A percentile compares a stretch with the other conserved stretches of the same genome.
Conservation (phyloP, 37 sponge, comb jelly and placozoan genomes). For the Corticium candelabrum region DNA sequence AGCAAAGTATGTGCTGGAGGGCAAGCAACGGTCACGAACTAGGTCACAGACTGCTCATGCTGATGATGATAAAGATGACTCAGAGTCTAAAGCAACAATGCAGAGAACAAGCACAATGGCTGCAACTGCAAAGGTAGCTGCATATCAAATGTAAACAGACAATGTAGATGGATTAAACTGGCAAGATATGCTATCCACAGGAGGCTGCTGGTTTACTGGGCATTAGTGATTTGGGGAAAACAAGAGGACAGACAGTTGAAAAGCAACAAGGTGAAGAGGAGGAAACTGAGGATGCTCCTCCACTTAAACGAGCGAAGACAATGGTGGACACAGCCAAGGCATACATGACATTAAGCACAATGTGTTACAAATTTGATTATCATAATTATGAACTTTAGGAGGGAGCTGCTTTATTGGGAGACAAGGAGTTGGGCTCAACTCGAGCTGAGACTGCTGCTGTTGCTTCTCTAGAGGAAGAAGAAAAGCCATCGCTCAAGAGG, state of each 20-base stretch:
- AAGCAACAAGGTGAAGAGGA: neutral
- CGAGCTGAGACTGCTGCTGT: constrained; percentile 8
- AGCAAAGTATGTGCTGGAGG: no score
- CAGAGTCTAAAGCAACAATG: neutral
- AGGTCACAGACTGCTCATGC: neutral
- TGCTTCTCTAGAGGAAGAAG: constrained; percentile 1
- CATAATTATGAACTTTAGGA: neutral
- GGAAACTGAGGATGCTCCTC: neutral
- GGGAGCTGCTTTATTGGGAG: constrained; percentile 13
- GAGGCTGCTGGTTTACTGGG: no score
- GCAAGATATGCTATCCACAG: no score
- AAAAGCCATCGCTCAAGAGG: constrained; percentile 17
- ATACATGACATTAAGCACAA: no score
- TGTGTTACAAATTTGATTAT: neutral
- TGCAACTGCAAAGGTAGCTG: neutral
- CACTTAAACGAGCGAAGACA: neutral
- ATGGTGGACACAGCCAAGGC: neutral
- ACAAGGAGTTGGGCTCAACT: constrained; percentile 1
- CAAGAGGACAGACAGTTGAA: neutral
- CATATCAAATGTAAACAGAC: no score
- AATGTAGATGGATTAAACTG: no score
- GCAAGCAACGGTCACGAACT: neutral
- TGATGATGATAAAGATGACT: neutral
- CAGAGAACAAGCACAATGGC: neutral
- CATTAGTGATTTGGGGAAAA: no score